phyloP scores from a whole-genome alignment of 2,113 vertebrate species.

The Cavia aperea region DNA sequence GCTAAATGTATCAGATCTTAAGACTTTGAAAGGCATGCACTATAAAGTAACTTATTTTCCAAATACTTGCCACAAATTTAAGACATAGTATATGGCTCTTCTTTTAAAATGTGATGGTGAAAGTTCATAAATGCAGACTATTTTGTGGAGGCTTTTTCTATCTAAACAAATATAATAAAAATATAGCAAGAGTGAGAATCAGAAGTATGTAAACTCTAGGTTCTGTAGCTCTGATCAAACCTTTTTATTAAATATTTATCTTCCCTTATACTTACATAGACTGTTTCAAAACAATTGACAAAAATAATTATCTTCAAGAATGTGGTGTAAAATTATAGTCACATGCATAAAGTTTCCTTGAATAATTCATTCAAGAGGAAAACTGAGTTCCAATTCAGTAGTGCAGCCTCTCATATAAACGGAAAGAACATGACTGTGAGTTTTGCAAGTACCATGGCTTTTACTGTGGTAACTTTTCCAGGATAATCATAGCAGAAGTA shows the following conservation, averaged over 20 bases:
- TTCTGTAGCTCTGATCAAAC: not conserved
- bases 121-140: not conserved
- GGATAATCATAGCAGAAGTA: slow-evolving; percentile 31
- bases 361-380: slow-evolving; percentile 34
- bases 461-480: slow-evolving; percentile 44
- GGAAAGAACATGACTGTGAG: slow-evolving; percentile 11
- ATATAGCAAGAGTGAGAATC: not conserved
- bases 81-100: not conserved
- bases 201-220: not conserved
- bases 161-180: not conserved
- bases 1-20: not conserved
- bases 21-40: not conserved
- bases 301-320: not conserved
- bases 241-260: slow-evolving; percentile 4
- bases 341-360: slow-evolving; percentile 14
- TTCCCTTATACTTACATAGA: not conserved
- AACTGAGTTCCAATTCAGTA: not conserved
- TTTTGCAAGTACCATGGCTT: not conserved
- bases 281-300: slow-evolving; percentile 13
- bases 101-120: not conserved
- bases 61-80: not conserved
- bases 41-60: not conserved
- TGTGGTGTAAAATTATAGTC: not conserved
- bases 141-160: not conserved
- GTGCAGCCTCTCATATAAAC: not conserved